Conservation (phyloP, 2,888 invertebrate species). For the Anagyrus pseudococci region DNA sequence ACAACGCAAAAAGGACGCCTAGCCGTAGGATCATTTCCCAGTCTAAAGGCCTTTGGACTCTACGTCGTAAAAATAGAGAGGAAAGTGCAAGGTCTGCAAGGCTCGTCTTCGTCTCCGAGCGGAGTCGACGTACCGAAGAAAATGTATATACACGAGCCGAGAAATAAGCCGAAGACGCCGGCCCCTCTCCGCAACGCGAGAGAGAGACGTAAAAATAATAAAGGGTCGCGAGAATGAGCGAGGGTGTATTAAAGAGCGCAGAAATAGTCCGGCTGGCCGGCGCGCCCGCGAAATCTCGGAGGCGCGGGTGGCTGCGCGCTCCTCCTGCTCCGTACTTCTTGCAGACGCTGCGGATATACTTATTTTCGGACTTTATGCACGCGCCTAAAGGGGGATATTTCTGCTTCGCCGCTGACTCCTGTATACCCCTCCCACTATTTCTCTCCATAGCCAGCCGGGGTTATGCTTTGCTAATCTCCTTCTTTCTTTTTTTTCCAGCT, state of each 20-base stretch:
- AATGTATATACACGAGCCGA: neutral
- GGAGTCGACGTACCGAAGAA: constrained; percentile 5
- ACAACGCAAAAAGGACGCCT: neutral
- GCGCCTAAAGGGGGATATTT: neutral
- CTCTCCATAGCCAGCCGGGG: no score
- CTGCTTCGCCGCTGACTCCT: neutral
- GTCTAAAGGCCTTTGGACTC: neutral
- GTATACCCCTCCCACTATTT: no score
- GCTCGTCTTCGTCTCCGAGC: constrained; percentile 6
- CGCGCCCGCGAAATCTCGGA: constrained; percentile 13
- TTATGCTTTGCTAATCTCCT: no score
- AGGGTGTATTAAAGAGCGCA: constrained; percentile 6
- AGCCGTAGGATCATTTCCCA: no score
- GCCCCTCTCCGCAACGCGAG: neutral
- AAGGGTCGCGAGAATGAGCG: constrained; percentile 6
- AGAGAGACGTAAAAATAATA: constrained; percentile 26
- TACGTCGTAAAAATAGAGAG: constrained; percentile 22
- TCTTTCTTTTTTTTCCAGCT: no score
- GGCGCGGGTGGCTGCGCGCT: neutral
- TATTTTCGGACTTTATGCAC: constrained; percentile 22
- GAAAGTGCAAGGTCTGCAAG: constrained; percentile 1
- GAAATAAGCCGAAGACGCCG: no score
- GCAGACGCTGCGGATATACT: no score
- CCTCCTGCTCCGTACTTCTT: neutral
- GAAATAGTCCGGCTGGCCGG: constrained; percentile 14